phyloP scores from a whole-genome alignment of 64 coral and sea anemone species.

The Pachyseris speciosa region DNA sequence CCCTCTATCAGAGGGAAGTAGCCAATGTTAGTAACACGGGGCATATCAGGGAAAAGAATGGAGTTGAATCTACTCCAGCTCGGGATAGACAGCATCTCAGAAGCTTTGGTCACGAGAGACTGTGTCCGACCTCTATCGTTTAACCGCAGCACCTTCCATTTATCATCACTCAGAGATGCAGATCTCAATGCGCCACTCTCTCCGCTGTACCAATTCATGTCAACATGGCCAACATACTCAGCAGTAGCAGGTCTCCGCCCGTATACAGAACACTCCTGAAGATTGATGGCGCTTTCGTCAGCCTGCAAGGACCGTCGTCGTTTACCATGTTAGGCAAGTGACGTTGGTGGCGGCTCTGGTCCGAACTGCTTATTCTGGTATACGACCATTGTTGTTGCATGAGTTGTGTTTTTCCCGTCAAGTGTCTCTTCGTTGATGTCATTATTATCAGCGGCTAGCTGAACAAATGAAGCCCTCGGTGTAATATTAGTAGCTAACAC shows the following conservation, averaged over 20 bases:
- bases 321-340: neutral
- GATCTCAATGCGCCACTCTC: neutral
- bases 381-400: neutral
- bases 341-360: neutral
- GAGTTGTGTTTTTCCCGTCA: constrained; percentile 15
- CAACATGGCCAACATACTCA: constrained; percentile 2
- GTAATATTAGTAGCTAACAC: constrained; percentile 40
- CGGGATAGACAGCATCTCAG: neutral
- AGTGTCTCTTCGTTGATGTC: constrained; percentile 35
- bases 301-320: constrained; percentile 11
- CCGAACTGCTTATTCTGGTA: constrained; percentile 59
- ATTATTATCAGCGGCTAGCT: constrained; percentile 52
- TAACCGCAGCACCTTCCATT: neutral
- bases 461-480: constrained; percentile 47
- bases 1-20: constrained; percentile 24
- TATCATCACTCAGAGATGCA: neutral
- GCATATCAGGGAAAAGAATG: constrained; percentile 6
- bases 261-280: constrained; percentile 12
- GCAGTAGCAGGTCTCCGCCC: constrained; percentile 22
- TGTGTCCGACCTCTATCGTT: neutral
- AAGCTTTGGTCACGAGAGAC: neutral
- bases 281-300: neutral
- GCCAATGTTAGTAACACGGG: neutral
- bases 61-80: constrained; percentile 46
- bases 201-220: constrained; percentile 24